Evolutionary conservation across 2,113 vertebrate species (phyloP).

Genomic region (Heliornis fulica): DNA sequence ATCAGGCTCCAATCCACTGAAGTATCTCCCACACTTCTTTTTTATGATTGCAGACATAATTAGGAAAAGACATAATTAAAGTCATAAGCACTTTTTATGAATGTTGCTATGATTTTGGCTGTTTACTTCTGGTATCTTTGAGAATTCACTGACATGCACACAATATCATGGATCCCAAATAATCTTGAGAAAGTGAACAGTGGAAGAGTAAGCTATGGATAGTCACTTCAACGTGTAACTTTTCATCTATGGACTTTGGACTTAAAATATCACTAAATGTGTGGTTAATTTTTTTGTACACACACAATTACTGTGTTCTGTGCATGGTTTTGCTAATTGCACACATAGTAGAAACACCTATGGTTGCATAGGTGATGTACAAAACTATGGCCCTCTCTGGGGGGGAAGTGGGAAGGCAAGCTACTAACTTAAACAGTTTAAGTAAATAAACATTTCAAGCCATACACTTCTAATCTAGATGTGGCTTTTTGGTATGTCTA

Average conservation of each 20-base stretch:
- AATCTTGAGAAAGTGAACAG: not conserved
- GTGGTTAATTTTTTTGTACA: not conserved
- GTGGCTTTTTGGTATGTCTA: not conserved
- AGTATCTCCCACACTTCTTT: not conserved
- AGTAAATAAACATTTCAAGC: not conserved
- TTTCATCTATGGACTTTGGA: not conserved
- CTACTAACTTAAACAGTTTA: not conserved
- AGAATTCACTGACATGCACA: not conserved
- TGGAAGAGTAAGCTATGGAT: not conserved
- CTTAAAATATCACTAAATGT: not conserved
- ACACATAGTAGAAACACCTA: not conserved
- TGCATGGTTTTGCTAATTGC: not conserved
- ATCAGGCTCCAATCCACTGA: not conserved
- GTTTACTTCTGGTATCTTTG: not conserved
- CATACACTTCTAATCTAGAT: not conserved
- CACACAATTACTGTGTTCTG: not conserved
- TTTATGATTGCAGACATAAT: not conserved
- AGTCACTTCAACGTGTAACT: not conserved
- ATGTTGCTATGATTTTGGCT: not conserved
- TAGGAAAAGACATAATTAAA: not conserved
- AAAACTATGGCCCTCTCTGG: not conserved
- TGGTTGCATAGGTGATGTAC: not conserved
- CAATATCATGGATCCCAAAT: not conserved
- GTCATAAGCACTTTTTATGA: not conserved
- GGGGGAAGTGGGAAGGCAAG: too few relatives aligned